phyloP scores from a whole-genome alignment of 37 sponge, comb jelly and placozoan genomes.

The Ianthella basta region DNA sequence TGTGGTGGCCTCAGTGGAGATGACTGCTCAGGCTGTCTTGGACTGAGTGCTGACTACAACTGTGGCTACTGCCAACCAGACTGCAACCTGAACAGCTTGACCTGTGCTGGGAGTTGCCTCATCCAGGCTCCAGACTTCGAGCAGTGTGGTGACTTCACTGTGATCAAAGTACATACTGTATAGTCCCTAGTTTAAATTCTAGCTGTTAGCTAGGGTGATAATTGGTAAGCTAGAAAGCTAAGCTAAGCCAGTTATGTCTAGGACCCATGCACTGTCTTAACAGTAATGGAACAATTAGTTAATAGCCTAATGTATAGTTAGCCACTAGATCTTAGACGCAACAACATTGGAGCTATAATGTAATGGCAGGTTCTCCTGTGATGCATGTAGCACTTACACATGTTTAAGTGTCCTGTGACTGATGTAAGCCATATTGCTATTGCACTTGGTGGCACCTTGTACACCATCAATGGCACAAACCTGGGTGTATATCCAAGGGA shows the following conservation, averaged over 20 bases:
- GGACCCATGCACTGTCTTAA: too few relatives aligned
- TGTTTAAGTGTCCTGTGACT: too few relatives aligned
- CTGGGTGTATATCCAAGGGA: conserved; percentile 62
- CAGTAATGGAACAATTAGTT: too few relatives aligned
- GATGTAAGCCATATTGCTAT: conserved; percentile 55
- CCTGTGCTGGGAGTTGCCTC: not conserved
- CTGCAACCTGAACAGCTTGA: not conserved
- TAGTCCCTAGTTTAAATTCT: too few relatives aligned
- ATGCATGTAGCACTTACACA: too few relatives aligned
- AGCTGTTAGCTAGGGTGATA: too few relatives aligned
- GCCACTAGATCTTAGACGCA: too few relatives aligned
- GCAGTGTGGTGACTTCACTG: conserved; percentile 30
- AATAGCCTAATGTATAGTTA: too few relatives aligned
- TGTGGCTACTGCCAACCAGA: conserved; percentile 62
- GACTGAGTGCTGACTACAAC: conserved; percentile 37
- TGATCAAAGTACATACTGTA: conserved; percentile 29
- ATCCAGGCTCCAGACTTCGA: not conserved
- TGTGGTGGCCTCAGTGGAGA: conserved; percentile 64
- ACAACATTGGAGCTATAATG: too few relatives aligned
- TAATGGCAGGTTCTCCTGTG: too few relatives aligned
- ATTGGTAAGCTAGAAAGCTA: too few relatives aligned
- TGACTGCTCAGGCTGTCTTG: conserved; percentile 86
- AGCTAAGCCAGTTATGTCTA: too few relatives aligned
- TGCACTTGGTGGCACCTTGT: conserved; percentile 70
- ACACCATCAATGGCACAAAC: conserved; percentile 78